Percentiles rank a stretch among this genome's conserved stretches.
phyloP scores from a whole-genome alignment of 2,888 invertebrate genomes.

The Sclerodermus sp. region DNA sequence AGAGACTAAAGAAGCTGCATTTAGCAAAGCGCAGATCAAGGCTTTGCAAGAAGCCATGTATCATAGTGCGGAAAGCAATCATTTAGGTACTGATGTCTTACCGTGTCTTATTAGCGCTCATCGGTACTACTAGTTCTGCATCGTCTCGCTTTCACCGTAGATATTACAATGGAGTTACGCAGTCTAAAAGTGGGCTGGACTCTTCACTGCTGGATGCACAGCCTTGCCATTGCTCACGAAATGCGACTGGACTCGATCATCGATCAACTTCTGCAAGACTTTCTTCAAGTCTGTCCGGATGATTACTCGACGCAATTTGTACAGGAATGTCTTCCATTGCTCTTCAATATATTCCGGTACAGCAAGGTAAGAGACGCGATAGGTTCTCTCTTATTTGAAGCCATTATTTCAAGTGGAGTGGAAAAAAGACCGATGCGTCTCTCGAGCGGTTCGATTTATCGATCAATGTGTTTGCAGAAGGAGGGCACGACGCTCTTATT shows the following conservation, averaged over 20 bases:
- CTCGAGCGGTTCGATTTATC: too few species aligned
- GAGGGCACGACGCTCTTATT: slow-evolving; percentile 84
- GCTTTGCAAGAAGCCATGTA: slow-evolving; percentile 92
- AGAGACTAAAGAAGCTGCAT: slow-evolving; percentile 52
- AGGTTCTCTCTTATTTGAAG: background rate
- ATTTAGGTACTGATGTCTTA: too few species aligned
- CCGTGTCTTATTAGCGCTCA: too few species aligned
- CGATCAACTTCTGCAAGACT: slow-evolving; percentile 86
- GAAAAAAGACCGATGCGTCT: too few species aligned
- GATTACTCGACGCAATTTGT: slow-evolving; percentile 88
- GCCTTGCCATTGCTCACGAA: slow-evolving; percentile 83
- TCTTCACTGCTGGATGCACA: slow-evolving; percentile 89
- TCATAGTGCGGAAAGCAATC: slow-evolving; percentile 89
- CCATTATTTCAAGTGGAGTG: too few species aligned
- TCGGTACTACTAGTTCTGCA: too few species aligned
- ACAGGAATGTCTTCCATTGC: slow-evolving; percentile 84
- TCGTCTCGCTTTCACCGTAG: slow-evolving; percentile 57
- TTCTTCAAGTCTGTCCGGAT: slow-evolving; percentile 86
- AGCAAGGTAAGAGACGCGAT: slow-evolving; percentile 85
- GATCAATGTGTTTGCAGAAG: slow-evolving; percentile 63
- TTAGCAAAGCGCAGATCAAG: slow-evolving; percentile 81
- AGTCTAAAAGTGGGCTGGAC: slow-evolving; percentile 89
- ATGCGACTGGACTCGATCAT: slow-evolving; percentile 81
- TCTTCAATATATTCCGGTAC: slow-evolving; percentile 87
- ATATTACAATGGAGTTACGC: slow-evolving; percentile 85